Conservation (phyloP, 2,113 vertebrate genomes). For the Rhadina sibilatrix region DNA sequence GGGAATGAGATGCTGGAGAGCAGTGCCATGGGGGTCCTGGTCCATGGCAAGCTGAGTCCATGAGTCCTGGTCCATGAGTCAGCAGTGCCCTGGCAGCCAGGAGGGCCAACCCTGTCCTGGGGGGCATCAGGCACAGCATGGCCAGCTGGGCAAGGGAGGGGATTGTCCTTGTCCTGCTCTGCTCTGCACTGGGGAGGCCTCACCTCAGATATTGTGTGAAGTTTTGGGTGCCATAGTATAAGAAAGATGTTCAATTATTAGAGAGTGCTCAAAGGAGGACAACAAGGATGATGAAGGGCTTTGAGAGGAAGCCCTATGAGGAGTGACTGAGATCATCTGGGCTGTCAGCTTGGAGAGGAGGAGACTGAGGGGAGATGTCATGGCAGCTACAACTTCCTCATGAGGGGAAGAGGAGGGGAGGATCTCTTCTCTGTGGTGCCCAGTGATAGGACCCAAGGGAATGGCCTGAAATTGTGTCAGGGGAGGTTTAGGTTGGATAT, state of each 20-base stretch:
- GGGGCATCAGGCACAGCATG: accelerated
- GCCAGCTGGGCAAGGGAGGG: accelerated
- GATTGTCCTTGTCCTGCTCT: background rate
- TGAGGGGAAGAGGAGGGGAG: background rate
- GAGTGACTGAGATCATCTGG: background rate
- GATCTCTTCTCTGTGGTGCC: background rate
- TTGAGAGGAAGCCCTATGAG: background rate
- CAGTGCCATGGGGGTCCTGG: background rate
- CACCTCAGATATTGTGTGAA: accelerated
- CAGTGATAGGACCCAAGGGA: background rate
- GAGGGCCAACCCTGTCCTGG: background rate
- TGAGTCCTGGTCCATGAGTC: accelerated
- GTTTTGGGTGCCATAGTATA: background rate
- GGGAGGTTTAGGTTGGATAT: background rate
- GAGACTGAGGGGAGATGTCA: background rate
- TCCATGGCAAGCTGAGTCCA: accelerated
- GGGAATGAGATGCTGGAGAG: background rate
- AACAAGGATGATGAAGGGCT: background rate
- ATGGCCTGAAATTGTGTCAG: background rate
- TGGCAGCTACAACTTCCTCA: background rate
- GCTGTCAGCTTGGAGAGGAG: background rate
- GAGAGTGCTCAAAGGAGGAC: background rate
- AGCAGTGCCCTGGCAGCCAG: background rate
- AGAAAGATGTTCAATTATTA: background rate
- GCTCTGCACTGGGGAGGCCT: accelerated